These are phyloP conservation scores for Epicampocera succincta DNA, from an alignment of 2,888 invertebrate genomes.

Conservation along the genomic window DNA sequence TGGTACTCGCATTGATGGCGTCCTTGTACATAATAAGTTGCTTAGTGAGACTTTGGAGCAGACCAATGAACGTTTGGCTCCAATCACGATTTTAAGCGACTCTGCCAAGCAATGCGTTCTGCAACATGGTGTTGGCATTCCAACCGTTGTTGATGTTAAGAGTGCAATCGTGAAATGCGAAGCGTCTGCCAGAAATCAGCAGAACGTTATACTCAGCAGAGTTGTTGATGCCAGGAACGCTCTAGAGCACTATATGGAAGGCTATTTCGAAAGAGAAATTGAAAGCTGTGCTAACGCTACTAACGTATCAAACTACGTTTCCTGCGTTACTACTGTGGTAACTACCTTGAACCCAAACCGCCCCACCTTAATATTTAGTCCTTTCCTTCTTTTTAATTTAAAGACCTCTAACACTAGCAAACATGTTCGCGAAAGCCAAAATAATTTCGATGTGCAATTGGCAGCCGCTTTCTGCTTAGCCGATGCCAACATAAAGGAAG, in stretches of 20 bases:
- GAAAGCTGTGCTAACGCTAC: constrained; percentile 10
- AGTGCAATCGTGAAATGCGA: not conserved
- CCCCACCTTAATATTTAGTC: too few relatives aligned
- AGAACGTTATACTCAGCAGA: not conserved
- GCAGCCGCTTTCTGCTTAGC: constrained; percentile 36
- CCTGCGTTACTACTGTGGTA: constrained; percentile 8
- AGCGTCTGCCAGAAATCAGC: not conserved
- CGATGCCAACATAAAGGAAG: constrained; percentile 28
- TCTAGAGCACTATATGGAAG: constrained; percentile 27
- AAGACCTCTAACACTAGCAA: constrained; percentile 37
- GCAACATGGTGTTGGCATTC: constrained; percentile 61
- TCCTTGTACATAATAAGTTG: constrained; percentile 40
- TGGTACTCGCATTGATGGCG: constrained; percentile 17
- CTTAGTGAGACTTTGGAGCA: constrained; percentile 38
- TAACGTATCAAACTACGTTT: constrained; percentile 16
- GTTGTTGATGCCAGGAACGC: not conserved
- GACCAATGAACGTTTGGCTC: constrained; percentile 51
- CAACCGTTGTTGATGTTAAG: constrained; percentile 38
- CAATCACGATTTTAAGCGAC: constrained; percentile 56
- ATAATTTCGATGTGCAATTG: constrained; percentile 50
- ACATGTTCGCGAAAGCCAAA: constrained; percentile 34
- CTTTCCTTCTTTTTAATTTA: not conserved
- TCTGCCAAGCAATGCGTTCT: constrained; percentile 64
- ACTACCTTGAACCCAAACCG: not conserved
- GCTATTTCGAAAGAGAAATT: constrained; percentile 20